Evolutionary conservation across 2,113 vertebrate species (phyloP), one percentile per base, ranked within the genome.

Genomic region (Prietella phreatophila): DNA sequence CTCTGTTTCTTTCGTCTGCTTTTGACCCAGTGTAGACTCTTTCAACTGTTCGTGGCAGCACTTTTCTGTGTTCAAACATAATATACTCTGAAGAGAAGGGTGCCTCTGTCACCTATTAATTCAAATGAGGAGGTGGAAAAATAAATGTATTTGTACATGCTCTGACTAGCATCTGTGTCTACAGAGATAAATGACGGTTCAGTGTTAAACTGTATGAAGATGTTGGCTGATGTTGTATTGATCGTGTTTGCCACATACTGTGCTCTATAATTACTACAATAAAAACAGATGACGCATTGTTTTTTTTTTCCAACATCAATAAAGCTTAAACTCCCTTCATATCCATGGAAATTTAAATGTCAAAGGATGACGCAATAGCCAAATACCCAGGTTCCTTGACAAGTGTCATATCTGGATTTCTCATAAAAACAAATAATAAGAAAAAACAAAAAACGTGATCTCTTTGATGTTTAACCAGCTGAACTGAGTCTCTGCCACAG

Each of bases 21-120:
- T 82, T 50, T 42, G 83, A 87, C 79, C 79, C 75, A 36, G 76
- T 69, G 86, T 56, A 83, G 42, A 33, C 78, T 50, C 13, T 67
- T 85, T 71, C 56, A 42, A 50, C 30, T 42, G 55, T 83, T 39
- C n/a, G 27, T 67, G 33, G n/a, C 78, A 85, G 61, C 36, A 53
- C 13, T 58, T 82, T 76, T 85, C 30, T 39, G 81, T 67, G 30
- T 76, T 84, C 78, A 82, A 85, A 90, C 67, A 4, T 87, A 69
- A 19, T 78, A 82, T 71, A 80, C 20, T 19, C 65, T 22, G 14
- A 87, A 27, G 76, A 85, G 33, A 67, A 56, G 42, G 39, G 60
- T 42, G 19, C 19, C 56, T 36, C 55, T 63, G 82, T 80, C 50
- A 69, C n/a, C n/a, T 81, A 17, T 81, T 75, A 39, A 87, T 47